Evolutionary conservation across 2,113 vertebrate species (phyloP).

Genomic region (Tamias sibiricus): DNA sequence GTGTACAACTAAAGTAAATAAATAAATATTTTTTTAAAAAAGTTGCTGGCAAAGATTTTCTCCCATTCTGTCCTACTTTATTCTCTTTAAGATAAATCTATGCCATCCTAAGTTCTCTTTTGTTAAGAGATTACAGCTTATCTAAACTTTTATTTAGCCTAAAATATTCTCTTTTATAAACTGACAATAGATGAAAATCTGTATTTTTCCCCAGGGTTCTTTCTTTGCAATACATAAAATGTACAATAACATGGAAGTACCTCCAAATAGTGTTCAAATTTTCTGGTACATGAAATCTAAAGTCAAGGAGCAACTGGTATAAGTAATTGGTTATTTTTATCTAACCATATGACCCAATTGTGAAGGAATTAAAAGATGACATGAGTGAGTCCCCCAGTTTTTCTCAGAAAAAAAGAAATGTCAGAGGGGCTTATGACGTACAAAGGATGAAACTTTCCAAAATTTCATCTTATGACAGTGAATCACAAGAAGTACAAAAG

Average conservation of each 20-base stretch:
- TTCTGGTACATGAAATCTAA: conserved; percentile 39
- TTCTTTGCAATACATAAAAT: conserved; percentile 38
- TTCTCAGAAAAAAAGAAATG: neutral
- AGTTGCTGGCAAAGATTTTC: too few relatives aligned
- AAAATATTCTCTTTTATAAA: conserved; percentile 41
- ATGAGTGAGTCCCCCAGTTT: neutral
- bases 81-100: neutral
- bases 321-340: conserved; percentile 26
- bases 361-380: conserved; percentile 18
- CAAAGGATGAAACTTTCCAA: neutral
- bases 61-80: neutral
- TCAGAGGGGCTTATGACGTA: neutral
- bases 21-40: too few relatives aligned
- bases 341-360: neutral
- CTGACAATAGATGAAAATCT: neutral
- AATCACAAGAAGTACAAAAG: neutral
- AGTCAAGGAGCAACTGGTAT: neutral
- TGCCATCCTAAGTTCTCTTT: neutral
- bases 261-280: neutral
- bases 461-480: neutral
- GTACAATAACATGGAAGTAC: neutral
- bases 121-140: neutral
- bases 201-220: neutral
- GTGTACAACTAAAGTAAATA: too few relatives aligned
- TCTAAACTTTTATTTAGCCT: neutral